Evolutionary conservation across 2,888 invertebrate species (phyloP).

Genomic region (Drosophila austrosaltans): DNA sequence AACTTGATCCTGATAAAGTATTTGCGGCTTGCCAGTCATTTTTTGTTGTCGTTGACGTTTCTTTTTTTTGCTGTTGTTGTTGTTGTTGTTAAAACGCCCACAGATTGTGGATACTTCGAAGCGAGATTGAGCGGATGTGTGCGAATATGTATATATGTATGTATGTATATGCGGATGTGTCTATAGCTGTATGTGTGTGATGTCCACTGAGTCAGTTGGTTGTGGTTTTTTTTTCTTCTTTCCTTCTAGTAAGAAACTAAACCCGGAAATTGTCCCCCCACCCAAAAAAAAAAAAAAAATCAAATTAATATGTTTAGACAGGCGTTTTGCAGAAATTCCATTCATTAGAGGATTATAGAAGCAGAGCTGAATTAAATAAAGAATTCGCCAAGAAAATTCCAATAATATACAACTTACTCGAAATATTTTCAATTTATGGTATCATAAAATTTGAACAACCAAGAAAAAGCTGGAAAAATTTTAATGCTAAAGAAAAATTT

Average conservation of each 20-base stretch:
- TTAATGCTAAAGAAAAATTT: too few relatives aligned
- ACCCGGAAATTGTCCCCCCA: not conserved
- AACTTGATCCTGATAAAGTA: constrained; percentile 79
- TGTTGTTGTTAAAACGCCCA: constrained; percentile 39
- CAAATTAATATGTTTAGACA: constrained; percentile 18
- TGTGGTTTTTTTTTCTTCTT: constrained; percentile 7
- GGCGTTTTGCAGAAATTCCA: constrained; percentile 5
- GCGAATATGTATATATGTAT: not conserved
- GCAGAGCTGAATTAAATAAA: not conserved
- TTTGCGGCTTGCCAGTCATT: constrained; percentile 77
- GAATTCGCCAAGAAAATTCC: not conserved
- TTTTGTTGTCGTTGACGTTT: constrained; percentile 48
- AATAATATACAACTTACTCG: not conserved
- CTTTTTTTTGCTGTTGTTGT: not conserved
- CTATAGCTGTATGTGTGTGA: not conserved
- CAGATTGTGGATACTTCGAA: constrained; percentile 47
- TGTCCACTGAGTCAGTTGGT: constrained; percentile 14
- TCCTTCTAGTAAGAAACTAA: not conserved
- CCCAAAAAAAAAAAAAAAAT: constrained; percentile 2
- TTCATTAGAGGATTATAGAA: constrained; percentile 6
- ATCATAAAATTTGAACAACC: too few relatives aligned
- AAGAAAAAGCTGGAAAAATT: too few relatives aligned
- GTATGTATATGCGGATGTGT: not conserved
- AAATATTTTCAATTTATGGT: not conserved
- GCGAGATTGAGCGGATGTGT: not conserved